phyloP scores from a whole-genome alignment of 2,888 invertebrate species.

The Noctua janthe region DNA sequence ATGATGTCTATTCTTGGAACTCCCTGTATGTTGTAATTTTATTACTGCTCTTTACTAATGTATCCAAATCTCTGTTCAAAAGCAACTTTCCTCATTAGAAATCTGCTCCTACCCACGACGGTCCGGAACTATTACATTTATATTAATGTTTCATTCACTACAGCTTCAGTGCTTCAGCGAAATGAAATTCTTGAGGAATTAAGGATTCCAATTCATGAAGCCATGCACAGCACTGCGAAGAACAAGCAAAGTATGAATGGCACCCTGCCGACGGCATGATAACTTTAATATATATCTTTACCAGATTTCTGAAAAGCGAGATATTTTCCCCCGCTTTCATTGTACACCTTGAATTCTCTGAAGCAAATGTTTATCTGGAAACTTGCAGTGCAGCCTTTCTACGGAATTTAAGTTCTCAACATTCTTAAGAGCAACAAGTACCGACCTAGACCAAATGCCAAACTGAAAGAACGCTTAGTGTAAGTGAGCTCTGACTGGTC shows the following conservation, averaged over 20 bases:
- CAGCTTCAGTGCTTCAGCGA: neutral
- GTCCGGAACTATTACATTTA: neutral
- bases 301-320: conserved; percentile 7
- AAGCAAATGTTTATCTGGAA: conserved; percentile 13
- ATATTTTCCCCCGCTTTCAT: neutral
- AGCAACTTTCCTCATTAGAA: neutral
- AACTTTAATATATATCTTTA: conserved; percentile 12
- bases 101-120: neutral
- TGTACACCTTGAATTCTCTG: conserved; percentile 10
- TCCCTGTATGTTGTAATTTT: neutral
- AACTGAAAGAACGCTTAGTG: neutral
- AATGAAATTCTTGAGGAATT: conserved; percentile 5
- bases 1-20: neutral
- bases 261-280: neutral
- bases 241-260: neutral
- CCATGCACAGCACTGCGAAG: neutral
- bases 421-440: conserved; percentile 29
- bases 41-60: neutral
- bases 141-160: neutral
- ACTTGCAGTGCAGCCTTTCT: conserved; percentile 1
- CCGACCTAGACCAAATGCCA: neutral
- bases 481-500: neutral
- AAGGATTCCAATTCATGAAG: conserved; percentile 9
- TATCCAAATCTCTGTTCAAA: neutral
- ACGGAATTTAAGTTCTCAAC: conserved; percentile 2